Evolutionary conservation across 2,113 vertebrate species (phyloP), one percentile per base, ranked within the genome.

Genomic region (Oncorhynchus masou): DNA sequence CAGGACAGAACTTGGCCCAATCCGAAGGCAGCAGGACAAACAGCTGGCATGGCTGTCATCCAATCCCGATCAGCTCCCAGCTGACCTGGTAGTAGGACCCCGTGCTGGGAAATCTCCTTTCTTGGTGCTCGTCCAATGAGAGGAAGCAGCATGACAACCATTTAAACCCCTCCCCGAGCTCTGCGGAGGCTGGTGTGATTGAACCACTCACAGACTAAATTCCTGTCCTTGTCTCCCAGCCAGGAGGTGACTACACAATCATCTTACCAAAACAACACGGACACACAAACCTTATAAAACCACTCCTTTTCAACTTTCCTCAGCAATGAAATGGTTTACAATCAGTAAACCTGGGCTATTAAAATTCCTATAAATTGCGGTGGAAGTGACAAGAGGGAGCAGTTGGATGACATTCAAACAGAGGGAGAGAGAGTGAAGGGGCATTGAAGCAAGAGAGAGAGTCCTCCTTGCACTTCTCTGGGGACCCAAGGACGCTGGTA

Each of bases 31-130:
- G 75, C 71, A 80, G 84, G 78, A 84, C 70, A 81, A 86, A 84
- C 83, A 85, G 81, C 86, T 87, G 86, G 62, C 34, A 64, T 88
- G 88, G 88, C 85, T 45, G n/a, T 77, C 49, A 67, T 85, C 83
- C 86, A 88, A 12, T 68, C 24, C 68, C 78, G 76, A 81, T 54
- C 76, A 71, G 81, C 76, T 88, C 84, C 87, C 69, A 79, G 71
- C 76, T 77, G 72, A 70, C 81, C 81, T 73, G 73, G 65, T 78
- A 81, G 66, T 78, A 79, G 12, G 25, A 87, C 74, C 76, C 76
- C 81, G 70, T 68, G 73, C 77, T 66, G 64, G 75, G 79, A 83
- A 84, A 85, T 77, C 75, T 64, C 69, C 73, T 78, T 68, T 78
- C 51, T 79, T 78, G 79, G 77, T 80, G 70, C 78, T 64, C 69